These are phyloP conservation scores for Oreochromis tanganicae DNA, from an alignment of 2,113 vertebrate genomes.

Conservation along the genomic window DNA sequence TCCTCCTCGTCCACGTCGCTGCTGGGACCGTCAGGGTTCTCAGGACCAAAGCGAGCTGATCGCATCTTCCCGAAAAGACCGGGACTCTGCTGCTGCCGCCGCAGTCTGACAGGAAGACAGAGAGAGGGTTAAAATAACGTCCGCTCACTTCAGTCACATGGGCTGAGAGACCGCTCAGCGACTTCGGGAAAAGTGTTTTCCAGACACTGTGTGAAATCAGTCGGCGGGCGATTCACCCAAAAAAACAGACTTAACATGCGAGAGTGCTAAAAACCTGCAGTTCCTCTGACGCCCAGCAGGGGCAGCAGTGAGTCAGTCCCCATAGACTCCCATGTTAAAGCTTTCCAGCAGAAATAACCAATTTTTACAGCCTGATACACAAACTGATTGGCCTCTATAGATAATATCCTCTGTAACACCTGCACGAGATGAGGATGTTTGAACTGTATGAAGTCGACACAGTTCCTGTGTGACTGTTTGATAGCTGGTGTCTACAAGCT, in stretches of 20 bases:
- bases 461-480: neutral
- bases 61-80: slow-evolving; percentile 88
- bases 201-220: neutral
- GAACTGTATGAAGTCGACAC: neutral
- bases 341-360: neutral
- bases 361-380: neutral
- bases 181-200: neutral
- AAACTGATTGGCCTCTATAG: neutral
- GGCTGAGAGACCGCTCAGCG: neutral
- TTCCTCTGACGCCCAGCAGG: neutral
- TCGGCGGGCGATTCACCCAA: rapidly evolving
- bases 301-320: neutral
- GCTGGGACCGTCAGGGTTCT: slow-evolving; percentile 75
- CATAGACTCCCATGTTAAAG: neutral
- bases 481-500: neutral
- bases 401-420: neutral
- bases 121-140: neutral
- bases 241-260: neutral
- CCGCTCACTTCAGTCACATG: neutral
- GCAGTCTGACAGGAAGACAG: slow-evolving; percentile 70
- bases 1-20: slow-evolving; percentile 89
- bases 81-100: slow-evolving; percentile 88
- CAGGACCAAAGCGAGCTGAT: slow-evolving; percentile 78
- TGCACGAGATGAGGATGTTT: neutral
- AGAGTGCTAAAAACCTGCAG: neutral